A percentile compares a stretch with the other conserved stretches of the same genome.
These are phyloP conservation scores for Siniperca chuatsi DNA, from an alignment of 2,113 vertebrate species.

Conservation along the genomic window DNA sequence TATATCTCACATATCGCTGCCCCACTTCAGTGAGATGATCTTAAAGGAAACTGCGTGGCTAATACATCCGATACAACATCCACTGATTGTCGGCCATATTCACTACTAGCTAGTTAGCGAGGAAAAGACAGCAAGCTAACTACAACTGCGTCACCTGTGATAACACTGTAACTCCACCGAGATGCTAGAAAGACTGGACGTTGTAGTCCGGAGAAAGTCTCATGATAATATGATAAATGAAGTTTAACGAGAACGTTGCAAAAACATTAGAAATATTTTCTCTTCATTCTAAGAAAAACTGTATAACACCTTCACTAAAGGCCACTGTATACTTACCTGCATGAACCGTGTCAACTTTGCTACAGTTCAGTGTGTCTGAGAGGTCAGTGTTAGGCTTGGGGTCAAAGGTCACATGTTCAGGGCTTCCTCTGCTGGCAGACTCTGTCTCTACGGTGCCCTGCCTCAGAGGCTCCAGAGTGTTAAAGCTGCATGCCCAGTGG, in stretches of 20 bases:
- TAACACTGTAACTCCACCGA: no score
- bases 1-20: no score
- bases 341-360: slow-evolving; percentile 2
- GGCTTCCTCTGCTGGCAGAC: slow-evolving; percentile 74
- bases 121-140: no score
- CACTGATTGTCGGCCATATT: no score
- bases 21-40: no score
- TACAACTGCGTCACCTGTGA: no score
- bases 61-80: no score
- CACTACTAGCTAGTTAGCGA: no score
- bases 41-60: no score
- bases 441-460: slow-evolving; percentile 79
- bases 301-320: not conserved
- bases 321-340: slow-evolving; percentile 58
- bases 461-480: slow-evolving; percentile 88
- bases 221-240: not conserved
- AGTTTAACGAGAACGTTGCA: not conserved
- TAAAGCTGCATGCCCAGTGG: slow-evolving; percentile 90
- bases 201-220: no score
- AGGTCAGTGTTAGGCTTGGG: slow-evolving; percentile 48
- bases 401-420: slow-evolving; percentile 64
- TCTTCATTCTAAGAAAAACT: not conserved
- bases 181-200: no score
- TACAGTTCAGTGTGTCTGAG: slow-evolving; percentile 44
- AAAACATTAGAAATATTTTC: not conserved